Percentiles rank a stretch among this genome's conserved stretches.
phyloP scores from a whole-genome alignment of 2,888 invertebrate genomes.

The Athrips mouffetella region DNA sequence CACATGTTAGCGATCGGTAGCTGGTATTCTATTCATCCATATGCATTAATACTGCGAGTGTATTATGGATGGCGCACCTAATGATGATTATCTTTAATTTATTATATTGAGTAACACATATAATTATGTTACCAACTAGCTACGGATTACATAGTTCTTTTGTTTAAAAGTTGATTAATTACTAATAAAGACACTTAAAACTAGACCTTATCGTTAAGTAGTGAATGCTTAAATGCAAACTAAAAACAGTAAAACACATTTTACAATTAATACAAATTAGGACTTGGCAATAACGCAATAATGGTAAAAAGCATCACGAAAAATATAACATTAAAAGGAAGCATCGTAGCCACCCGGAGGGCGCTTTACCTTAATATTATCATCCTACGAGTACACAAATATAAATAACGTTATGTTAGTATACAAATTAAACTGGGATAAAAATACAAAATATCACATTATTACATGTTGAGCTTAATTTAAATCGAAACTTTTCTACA shows the following conservation, averaged over 20 bases:
- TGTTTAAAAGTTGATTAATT: slow-evolving; percentile 66
- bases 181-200: slow-evolving; percentile 59
- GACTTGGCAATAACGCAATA: slow-evolving; percentile 59
- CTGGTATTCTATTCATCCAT: slow-evolving; percentile 36
- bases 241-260: slow-evolving; percentile 53
- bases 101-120: slow-evolving; percentile 50
- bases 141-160: slow-evolving; percentile 67
- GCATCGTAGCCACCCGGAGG: slow-evolving; percentile 55
- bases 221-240: slow-evolving; percentile 62
- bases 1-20: slow-evolving; percentile 38
- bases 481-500: slow-evolving; percentile 51
- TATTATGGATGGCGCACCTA: slow-evolving; percentile 30
- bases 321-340: slow-evolving; percentile 66
- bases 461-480: slow-evolving; percentile 78
- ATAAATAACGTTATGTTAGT: slow-evolving; percentile 58
- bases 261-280: slow-evolving; percentile 44
- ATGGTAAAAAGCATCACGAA: slow-evolving; percentile 62
- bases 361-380: slow-evolving; percentile 42
- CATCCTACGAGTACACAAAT: slow-evolving; percentile 52
- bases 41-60: slow-evolving; percentile 13
- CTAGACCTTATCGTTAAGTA: slow-evolving; percentile 57
- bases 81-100: slow-evolving; percentile 45
- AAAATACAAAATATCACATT: slow-evolving; percentile 78
- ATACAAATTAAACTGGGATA: slow-evolving; percentile 64
- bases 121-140: slow-evolving; percentile 53